phyloP scores from a whole-genome alignment of 1,140 invertebrate genomes.

The Drosophila ficusphila region DNA sequence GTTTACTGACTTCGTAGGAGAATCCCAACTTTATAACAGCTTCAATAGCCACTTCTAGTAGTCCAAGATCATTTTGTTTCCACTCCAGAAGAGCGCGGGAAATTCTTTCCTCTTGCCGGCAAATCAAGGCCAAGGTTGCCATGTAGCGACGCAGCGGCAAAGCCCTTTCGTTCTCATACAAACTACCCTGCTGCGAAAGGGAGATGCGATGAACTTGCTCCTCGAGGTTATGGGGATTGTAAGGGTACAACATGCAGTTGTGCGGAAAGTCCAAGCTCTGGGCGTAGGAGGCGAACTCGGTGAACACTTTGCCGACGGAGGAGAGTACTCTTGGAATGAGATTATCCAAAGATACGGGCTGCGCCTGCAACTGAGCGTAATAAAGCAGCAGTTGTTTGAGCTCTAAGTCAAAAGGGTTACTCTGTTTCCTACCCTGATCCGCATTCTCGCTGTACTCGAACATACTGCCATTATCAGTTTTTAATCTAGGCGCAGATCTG shows the following conservation, averaged over 20 bases:
- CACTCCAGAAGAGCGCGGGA: constrained; percentile 30
- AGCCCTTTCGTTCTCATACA: constrained; percentile 53
- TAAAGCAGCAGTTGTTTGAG: constrained; percentile 56
- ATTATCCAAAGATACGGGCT: constrained; percentile 5
- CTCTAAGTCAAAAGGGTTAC: constrained; percentile 58
- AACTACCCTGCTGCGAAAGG: constrained; percentile 30
- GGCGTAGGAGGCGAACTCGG: constrained; percentile 60
- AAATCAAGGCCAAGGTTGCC: constrained; percentile 62
- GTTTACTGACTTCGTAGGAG: constrained; percentile 59
- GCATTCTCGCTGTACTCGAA: constrained; percentile 24
- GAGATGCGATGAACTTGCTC: neutral
- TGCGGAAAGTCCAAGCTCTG: constrained; percentile 55
- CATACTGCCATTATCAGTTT: neutral
- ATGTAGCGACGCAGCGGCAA: constrained; percentile 66
- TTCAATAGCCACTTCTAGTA: constrained; percentile 57
- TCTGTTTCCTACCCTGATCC: constrained; percentile 24
- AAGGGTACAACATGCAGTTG: constrained; percentile 55
- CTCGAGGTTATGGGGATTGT: constrained; percentile 44
- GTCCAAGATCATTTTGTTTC: constrained; percentile 42
- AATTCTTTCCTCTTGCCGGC: constrained; percentile 33
- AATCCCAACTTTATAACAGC: constrained; percentile 64
- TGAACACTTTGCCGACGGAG: constrained; percentile 58
- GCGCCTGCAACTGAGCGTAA: constrained; percentile 56
- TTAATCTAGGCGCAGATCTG: neutral
- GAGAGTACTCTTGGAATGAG: constrained; percentile 25